Percentiles rank a stretch among this genome's conserved stretches.
Evolutionary conservation across 64 coral and sea anemone species (phyloP).

Genomic region (Pachyseris speciosa): DNA sequence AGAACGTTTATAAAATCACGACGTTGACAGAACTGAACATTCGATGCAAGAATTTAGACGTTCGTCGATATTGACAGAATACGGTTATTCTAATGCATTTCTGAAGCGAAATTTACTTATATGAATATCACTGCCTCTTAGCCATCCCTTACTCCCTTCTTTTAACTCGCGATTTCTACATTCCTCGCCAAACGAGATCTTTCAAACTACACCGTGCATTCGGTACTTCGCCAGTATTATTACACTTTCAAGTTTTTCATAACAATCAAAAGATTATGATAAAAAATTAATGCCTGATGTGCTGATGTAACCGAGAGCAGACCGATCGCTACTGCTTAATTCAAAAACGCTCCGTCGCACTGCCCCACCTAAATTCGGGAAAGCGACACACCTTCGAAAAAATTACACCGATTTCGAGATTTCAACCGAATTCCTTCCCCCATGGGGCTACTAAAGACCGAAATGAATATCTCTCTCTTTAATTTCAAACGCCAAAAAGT

Average conservation of each 20-base stretch:
- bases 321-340: constrained; percentile 26
- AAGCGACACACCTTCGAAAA: constrained; percentile 67
- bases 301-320: constrained; percentile 48
- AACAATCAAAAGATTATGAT: constrained; percentile 87
- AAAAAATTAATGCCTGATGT: constrained; percentile 85
- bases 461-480: constrained; percentile 13
- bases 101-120: not conserved
- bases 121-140: constrained; percentile 6
- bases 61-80: not conserved
- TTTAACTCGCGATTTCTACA: not conserved
- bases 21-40: not conserved
- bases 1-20: not conserved
- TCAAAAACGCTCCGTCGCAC: not conserved
- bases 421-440: constrained; percentile 38
- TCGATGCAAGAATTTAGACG: constrained; percentile 12
- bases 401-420: constrained; percentile 41
- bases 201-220: not conserved
- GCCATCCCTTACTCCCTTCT: not conserved
- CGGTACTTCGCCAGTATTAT: constrained; percentile 12
- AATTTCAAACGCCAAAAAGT: not conserved
- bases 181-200: constrained; percentile 4
- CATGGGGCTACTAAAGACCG: constrained; percentile 4
- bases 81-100: not conserved
- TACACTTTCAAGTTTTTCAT: constrained; percentile 54
- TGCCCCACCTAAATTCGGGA: constrained; percentile 75